These are phyloP conservation scores for Drosophila melanica DNA, from an alignment of 1,140 invertebrate species.

Conservation along the genomic window DNA sequence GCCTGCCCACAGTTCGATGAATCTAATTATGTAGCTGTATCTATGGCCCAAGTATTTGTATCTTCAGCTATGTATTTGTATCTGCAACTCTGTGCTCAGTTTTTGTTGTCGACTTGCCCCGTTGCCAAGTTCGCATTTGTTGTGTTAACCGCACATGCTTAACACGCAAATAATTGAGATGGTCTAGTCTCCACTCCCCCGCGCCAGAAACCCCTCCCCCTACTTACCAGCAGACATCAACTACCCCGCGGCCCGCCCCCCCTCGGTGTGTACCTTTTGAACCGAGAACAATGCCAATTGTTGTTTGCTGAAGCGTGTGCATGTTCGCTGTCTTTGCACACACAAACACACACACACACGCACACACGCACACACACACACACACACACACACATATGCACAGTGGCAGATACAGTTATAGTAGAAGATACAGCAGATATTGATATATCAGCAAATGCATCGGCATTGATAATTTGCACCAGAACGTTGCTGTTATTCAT, in stretches of 20 bases:
- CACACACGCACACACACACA: conserved; percentile 2
- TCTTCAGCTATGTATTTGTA: neutral
- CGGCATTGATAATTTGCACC: conserved; percentile 28
- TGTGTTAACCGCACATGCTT: conserved; percentile 61
- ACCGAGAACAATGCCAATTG: conserved; percentile 62
- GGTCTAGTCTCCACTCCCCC: neutral
- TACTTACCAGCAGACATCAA: neutral
- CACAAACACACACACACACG: conserved; percentile 14
- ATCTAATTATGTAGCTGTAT: conserved; percentile 58
- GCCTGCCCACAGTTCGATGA: conserved; percentile 49
- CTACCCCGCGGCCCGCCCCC: neutral
- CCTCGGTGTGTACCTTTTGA: conserved; percentile 8
- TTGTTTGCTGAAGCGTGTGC: conserved; percentile 59
- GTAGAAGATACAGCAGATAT: neutral
- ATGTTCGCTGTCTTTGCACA: conserved; percentile 35
- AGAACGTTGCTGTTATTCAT: conserved; percentile 36
- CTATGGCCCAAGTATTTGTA: conserved; percentile 6
- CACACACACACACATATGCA: neutral
- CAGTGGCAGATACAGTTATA: conserved; percentile 17
- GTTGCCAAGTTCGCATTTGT: conserved; percentile 47
- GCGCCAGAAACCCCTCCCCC: neutral
- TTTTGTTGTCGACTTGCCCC: conserved; percentile 13
- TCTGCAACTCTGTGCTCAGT: conserved; percentile 10
- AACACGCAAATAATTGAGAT: conserved; percentile 67
- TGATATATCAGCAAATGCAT: conserved; percentile 21